These are phyloP conservation scores for Hafferia zeledoni DNA, from an alignment of 2,797 vertebrate species.

Conservation along the genomic window DNA sequence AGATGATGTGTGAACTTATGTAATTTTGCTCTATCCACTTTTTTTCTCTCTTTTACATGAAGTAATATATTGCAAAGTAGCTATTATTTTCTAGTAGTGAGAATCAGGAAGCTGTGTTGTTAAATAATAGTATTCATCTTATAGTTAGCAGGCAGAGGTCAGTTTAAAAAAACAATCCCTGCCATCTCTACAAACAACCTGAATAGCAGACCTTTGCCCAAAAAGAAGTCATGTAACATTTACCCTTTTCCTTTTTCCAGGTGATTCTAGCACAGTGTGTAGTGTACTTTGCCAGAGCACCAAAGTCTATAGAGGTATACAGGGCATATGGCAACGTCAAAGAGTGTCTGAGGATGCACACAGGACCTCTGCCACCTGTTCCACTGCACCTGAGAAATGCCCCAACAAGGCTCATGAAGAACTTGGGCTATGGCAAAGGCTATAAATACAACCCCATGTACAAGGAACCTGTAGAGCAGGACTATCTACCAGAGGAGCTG, in stretches of 20 bases:
- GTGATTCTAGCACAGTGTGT: conserved; percentile 96
- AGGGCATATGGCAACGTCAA: conserved; percentile 90
- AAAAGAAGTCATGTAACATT: not conserved
- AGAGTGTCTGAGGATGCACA: conserved; percentile 87
- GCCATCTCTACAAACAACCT: not conserved
- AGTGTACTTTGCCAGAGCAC: conserved; percentile 89
- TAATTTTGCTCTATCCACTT: not conserved
- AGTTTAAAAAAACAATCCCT: not conserved
- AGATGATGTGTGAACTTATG: not conserved
- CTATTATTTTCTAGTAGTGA: not conserved
- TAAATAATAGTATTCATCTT: not conserved
- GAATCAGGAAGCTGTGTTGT: not conserved
- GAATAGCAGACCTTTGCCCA: not conserved
- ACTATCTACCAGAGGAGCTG: conserved; percentile 90
- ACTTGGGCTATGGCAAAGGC: conserved; percentile 89
- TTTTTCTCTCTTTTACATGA: not conserved
- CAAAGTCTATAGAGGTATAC: conserved; percentile 92
- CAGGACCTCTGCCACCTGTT: conserved; percentile 89
- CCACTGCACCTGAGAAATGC: conserved; percentile 94
- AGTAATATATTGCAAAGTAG: not conserved
- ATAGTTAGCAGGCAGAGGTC: not conserved
- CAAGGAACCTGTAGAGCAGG: conserved; percentile 85
- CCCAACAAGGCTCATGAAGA: conserved; percentile 91
- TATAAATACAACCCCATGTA: conserved; percentile 94
- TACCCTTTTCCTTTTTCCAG: conserved; percentile 67